Evolutionary conservation across 2,797 vertebrate species (phyloP).

Genomic region (Heteromormyrus szaboi): DNA sequence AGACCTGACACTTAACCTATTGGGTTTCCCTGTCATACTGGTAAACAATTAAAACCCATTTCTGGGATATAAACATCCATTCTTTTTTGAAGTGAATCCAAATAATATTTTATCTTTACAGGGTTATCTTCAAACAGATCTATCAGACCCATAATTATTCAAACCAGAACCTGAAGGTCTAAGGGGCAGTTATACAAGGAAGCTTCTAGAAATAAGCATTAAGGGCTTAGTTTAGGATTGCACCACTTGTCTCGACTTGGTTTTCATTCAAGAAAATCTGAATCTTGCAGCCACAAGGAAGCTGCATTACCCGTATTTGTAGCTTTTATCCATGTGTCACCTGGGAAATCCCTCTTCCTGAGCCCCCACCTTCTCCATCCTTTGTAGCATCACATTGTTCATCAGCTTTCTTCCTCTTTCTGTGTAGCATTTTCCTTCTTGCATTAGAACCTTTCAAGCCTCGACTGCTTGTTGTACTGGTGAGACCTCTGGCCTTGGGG

Average conservation of each 20-base stretch:
- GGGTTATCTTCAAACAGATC: neutral
- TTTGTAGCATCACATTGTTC: neutral
- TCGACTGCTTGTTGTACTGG: conserved; percentile 30
- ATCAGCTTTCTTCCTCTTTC: conserved; percentile 21
- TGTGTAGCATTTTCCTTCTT: neutral
- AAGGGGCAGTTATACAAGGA: neutral
- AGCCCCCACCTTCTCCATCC: conserved; percentile 36
- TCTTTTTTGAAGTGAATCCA: neutral
- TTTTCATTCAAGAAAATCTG: conserved; percentile 32
- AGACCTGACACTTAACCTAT: neutral
- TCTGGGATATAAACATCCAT: neutral
- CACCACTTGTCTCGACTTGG: conserved; percentile 39
- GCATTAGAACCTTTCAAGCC: conserved; percentile 36
- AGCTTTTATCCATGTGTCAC: conserved; percentile 1
- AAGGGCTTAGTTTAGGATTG: conserved; percentile 29
- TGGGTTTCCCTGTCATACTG: neutral
- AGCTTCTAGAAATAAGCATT: neutral
- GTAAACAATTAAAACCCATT: neutral
- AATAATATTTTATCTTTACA: neutral
- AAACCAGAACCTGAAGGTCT: neutral
- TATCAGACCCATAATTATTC: neutral
- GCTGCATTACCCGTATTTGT: conserved; percentile 17
- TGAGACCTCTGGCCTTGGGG: neutral
- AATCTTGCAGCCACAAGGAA: conserved; percentile 38
- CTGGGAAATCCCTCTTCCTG: conserved; percentile 36